Percentiles rank a stretch among this genome's conserved stretches.
Evolutionary conservation across 2,888 invertebrate genomes (phyloP).

Genomic region (Blastobasis lacticolella): DNA sequence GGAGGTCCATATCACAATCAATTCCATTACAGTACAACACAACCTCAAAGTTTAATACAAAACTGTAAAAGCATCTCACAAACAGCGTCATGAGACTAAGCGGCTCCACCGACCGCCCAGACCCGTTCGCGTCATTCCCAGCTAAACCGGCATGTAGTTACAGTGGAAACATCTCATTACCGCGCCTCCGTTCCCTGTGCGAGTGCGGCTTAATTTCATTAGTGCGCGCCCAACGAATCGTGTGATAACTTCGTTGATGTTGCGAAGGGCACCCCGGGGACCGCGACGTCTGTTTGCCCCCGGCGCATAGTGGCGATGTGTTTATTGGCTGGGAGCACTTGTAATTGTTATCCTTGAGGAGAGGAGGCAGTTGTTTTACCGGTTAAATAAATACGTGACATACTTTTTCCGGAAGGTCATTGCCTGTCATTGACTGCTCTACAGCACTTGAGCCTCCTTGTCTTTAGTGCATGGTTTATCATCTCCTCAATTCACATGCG

Average conservation of each 20-base stretch:
- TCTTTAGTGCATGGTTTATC: too few species aligned
- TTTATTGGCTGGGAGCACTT: slow-evolving; percentile 21
- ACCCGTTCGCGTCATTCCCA: slow-evolving; percentile 27
- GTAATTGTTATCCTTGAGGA: too few species aligned
- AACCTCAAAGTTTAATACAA: not conserved
- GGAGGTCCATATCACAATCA: too few species aligned
- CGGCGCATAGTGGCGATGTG: slow-evolving; percentile 37
- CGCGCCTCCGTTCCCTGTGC: slow-evolving; percentile 47
- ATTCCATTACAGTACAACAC: too few species aligned
- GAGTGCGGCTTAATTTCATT: slow-evolving; percentile 71
- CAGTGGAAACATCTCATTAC: slow-evolving; percentile 30
- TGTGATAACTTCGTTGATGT: slow-evolving; percentile 71
- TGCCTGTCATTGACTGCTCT: too few species aligned
- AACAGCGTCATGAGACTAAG: too few species aligned
- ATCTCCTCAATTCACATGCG: too few species aligned
- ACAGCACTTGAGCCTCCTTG: too few species aligned
- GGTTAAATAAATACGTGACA: too few species aligned
- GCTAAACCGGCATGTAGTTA: slow-evolving; percentile 50
- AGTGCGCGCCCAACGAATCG: slow-evolving; percentile 68
- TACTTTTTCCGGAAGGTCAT: too few species aligned
- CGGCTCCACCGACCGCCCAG: not conserved
- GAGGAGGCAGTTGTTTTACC: too few species aligned
- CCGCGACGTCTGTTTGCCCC: slow-evolving; percentile 33
- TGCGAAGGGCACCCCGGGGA: slow-evolving; percentile 55
- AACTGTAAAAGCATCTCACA: not conserved